Evolutionary conservation across 1,140 invertebrate species (phyloP).

Genomic region (Myzus persicae): DNA sequence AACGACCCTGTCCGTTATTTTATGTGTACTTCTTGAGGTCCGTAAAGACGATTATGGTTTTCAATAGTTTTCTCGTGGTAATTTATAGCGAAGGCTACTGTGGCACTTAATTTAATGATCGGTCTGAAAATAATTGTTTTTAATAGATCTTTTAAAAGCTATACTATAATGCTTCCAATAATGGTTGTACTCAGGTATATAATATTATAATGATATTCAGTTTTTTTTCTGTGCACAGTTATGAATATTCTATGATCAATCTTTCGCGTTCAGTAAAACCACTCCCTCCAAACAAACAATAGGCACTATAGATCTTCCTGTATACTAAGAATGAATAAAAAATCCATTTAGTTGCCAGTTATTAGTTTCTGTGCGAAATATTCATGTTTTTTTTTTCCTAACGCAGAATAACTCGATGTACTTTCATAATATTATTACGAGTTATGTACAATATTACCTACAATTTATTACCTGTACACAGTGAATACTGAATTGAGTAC

Average conservation of each 20-base stretch:
- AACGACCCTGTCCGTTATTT: background rate
- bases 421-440: background rate
- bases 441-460: no score
- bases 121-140: background rate
- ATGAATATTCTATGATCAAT: background rate
- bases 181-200: background rate
- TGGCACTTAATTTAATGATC: background rate
- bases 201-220: background rate
- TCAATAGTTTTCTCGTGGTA: background rate
- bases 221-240: background rate
- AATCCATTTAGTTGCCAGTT: background rate
- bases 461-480: no score
- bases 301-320: background rate
- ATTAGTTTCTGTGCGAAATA: background rate
- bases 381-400: background rate
- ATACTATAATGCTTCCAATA: background rate
- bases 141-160: background rate
- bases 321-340: background rate
- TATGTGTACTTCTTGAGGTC: background rate
- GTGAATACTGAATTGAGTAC: background rate
- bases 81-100: background rate
- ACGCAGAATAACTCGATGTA: background rate
- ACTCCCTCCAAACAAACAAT: background rate
- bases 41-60: background rate
- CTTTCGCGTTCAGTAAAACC: background rate